Evolutionary conservation across 2,113 vertebrate genomes (phyloP).

Genomic region (Phaethon lepturus): DNA sequence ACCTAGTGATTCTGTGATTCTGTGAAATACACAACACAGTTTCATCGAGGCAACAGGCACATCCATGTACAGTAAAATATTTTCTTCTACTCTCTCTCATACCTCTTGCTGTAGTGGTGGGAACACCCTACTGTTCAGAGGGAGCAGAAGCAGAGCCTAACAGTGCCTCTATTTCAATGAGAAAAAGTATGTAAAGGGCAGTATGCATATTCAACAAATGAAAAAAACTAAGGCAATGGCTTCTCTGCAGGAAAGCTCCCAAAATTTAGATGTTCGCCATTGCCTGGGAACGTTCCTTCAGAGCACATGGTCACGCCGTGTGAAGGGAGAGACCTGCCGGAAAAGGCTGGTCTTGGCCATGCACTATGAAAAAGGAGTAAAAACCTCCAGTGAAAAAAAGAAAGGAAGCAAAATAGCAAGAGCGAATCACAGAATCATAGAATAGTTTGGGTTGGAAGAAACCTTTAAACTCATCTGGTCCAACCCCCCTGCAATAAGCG

Average conservation of each 20-base stretch:
- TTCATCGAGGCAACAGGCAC: rapidly evolving
- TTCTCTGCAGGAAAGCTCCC: not conserved
- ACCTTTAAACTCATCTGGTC: no score
- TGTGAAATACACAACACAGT: no score
- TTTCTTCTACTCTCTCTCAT: not conserved
- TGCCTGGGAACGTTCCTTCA: not conserved
- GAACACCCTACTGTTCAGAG: not conserved
- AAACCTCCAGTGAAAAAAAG: not conserved
- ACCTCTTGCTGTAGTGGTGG: not conserved
- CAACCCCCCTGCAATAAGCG: no score
- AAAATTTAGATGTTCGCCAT: rapidly evolving
- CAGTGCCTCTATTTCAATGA: not conserved
- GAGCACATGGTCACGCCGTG: rapidly evolving
- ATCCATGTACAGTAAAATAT: not conserved
- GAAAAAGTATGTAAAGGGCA: not conserved
- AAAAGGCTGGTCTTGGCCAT: not conserved
- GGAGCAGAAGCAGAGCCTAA: not conserved
- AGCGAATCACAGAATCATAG: not conserved
- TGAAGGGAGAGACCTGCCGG: rapidly evolving
- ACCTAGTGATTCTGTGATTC: no score
- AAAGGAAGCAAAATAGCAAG: not conserved
- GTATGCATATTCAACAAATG: not conserved
- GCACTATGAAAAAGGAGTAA: not conserved
- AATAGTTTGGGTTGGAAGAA: no score
- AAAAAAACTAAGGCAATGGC: not conserved